Evolutionary conservation across 2,113 vertebrate genomes (phyloP), one percentile per base, ranked within the genome.

Genomic region (Semicossyphus pulcher): DNA sequence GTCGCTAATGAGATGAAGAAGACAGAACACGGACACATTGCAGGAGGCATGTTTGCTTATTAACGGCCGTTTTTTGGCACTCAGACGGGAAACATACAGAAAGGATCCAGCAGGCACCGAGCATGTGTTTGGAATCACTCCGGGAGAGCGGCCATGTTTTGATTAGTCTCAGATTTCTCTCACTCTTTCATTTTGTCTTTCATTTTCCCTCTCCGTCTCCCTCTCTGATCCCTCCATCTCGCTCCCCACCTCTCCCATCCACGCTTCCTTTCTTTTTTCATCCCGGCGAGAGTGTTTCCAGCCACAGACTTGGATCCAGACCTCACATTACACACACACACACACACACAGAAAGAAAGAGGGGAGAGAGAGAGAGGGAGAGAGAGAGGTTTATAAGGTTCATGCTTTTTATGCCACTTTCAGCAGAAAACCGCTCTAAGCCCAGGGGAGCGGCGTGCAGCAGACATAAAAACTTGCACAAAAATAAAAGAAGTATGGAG

Each of bases 111-210:
- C 53, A 53, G 28, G 59, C 66, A 42, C 28, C 4, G 44, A 5
- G 39, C 69, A 80, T 71, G 63, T 73, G 79, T 80, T 84, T 41
- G 39, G 44, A 87, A 63, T 89, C 91, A 86, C 88, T 64, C 54
- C 41, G 76, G 70, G 70, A 86, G 54, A 60, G 39, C 5, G 2
- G 66, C 79, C 78, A 81, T 26, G 45, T 6, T 77, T 84, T 78
- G 66, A 78, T 80, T 72, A 61, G 48, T 84, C 56, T 81, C 86
- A 84, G 29, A 87, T 79, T 69, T 82, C 56, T 48, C 18, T 47
- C 39, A 42, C 45, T 60, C 60, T 68, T 31, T 58, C 57, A 39
- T 54, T 53, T 18, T 67, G 10, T 45, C 16, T 64, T 28, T 37
- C 21, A 9, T 37, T 48, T 15, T 49, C 11, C n/a, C 14, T 51